Evolutionary conservation across 2,113 vertebrate genomes (phyloP).

Genomic region (Fregata magnificens): DNA sequence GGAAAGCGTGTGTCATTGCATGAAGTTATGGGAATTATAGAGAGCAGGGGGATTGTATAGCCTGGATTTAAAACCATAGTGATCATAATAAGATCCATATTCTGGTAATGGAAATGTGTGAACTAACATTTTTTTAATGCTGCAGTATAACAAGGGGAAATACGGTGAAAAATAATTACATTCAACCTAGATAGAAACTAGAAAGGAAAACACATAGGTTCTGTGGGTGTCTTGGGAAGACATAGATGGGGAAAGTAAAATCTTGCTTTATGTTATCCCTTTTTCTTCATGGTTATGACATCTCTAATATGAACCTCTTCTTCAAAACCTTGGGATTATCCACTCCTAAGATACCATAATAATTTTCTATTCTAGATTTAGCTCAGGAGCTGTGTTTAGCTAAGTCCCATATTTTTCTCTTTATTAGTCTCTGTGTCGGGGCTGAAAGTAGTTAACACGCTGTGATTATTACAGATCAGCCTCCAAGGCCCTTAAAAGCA

Average conservation of each 20-base stretch:
- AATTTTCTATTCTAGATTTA: neutral
- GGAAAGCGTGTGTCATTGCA: rapidly evolving
- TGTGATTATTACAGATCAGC: neutral
- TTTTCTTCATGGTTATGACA: neutral
- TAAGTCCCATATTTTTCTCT: neutral
- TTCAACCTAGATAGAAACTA: neutral
- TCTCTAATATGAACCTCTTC: neutral
- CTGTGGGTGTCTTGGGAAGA: neutral
- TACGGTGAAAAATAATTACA: neutral
- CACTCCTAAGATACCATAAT: neutral
- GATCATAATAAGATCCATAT: neutral
- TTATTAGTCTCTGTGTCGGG: neutral
- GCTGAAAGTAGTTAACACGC: neutral
- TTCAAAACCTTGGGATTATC: neutral
- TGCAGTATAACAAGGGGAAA: neutral
- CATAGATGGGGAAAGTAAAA: neutral
- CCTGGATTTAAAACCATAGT: neutral
- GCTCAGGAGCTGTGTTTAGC: neutral
- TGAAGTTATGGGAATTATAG: neutral
- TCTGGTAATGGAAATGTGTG: neutral
- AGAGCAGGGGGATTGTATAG: neutral
- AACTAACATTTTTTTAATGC: neutral
- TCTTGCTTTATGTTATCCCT: neutral
- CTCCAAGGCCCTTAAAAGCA: neutral
- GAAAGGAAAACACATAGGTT: neutral